Evolutionary conservation across 2,888 invertebrate species (phyloP).

Genomic region (Campaea margaritaria): DNA sequence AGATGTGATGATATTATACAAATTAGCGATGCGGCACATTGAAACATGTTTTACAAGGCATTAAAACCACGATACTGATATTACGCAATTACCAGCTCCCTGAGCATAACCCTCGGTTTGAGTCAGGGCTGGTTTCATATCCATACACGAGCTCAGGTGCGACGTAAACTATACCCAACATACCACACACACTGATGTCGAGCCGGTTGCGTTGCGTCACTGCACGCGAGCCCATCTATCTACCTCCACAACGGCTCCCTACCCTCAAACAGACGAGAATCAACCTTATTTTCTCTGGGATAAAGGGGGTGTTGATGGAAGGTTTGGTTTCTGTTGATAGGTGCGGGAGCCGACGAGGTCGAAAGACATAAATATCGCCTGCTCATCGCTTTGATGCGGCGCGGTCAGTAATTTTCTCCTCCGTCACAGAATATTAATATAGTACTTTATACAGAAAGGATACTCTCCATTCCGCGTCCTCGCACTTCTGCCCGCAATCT

Average conservation of each 20-base stretch:
- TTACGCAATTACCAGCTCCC: too few relatives aligned
- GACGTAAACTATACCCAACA: slow-evolving; percentile 10
- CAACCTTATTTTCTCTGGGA: slow-evolving; percentile 36
- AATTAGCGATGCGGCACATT: too few relatives aligned
- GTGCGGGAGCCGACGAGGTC: slow-evolving; percentile 53
- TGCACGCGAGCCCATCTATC: slow-evolving; percentile 61
- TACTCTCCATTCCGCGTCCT: too few relatives aligned
- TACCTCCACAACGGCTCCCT: slow-evolving; percentile 49
- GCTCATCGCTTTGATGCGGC: slow-evolving; percentile 67
- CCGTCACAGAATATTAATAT: too few relatives aligned
- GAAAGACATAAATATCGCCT: slow-evolving; percentile 71
- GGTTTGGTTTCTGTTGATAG: slow-evolving; percentile 55
- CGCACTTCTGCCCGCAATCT: too few relatives aligned
- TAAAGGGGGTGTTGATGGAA: slow-evolving; percentile 27
- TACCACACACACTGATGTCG: slow-evolving; percentile 47
- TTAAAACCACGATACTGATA: too few relatives aligned
- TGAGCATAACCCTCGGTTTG: too few relatives aligned
- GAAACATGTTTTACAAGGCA: too few relatives aligned
- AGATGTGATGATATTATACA: too few relatives aligned
- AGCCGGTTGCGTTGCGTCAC: slow-evolving; percentile 63
- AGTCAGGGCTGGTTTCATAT: too few relatives aligned
- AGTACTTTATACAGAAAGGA: too few relatives aligned
- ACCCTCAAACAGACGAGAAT: slow-evolving; percentile 37
- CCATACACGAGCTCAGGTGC: not conserved
- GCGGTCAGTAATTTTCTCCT: slow-evolving; percentile 62